Percentiles rank a stretch among this genome's conserved stretches.
phyloP scores from a whole-genome alignment of 1,140 invertebrate genomes.

The Polypedilum pembai region DNA sequence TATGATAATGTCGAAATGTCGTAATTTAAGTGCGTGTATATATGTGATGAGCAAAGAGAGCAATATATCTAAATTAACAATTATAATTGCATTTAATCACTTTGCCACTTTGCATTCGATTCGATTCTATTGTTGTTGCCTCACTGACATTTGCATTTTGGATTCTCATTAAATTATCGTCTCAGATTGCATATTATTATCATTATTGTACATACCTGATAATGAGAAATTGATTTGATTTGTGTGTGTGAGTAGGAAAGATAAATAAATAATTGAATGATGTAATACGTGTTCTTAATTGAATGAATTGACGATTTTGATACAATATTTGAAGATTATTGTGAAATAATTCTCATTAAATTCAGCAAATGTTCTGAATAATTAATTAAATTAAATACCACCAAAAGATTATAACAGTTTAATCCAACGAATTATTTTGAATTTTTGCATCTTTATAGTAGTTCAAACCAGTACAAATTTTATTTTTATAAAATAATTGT shows the following conservation, averaged over 20 bases:
- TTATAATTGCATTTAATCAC: conserved; percentile 28
- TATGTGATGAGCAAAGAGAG: background rate
- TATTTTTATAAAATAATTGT: too few relatives aligned
- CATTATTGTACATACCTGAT: background rate
- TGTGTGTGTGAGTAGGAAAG: background rate
- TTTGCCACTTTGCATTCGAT: background rate
- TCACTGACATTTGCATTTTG: background rate
- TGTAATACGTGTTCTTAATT: background rate
- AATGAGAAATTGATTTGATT: conserved; percentile 7
- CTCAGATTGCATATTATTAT: background rate
- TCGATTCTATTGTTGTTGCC: background rate
- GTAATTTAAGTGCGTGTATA: background rate
- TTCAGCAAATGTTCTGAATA: too few relatives aligned
- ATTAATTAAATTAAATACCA: too few relatives aligned
- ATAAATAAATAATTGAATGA: background rate
- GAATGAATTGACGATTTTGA: background rate
- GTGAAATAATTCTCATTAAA: too few relatives aligned
- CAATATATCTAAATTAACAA: conserved; percentile 23
- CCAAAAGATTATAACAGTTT: too few relatives aligned
- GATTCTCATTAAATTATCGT: background rate
- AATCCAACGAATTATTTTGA: too few relatives aligned
- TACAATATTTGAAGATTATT: too few relatives aligned
- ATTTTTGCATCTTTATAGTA: too few relatives aligned
- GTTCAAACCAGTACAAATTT: too few relatives aligned
- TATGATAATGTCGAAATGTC: background rate